Evolutionary conservation across 2,797 vertebrate genomes (phyloP), one percentile per base, ranked within the genome.

Genomic region (Petrocephalus schoutedeni): DNA sequence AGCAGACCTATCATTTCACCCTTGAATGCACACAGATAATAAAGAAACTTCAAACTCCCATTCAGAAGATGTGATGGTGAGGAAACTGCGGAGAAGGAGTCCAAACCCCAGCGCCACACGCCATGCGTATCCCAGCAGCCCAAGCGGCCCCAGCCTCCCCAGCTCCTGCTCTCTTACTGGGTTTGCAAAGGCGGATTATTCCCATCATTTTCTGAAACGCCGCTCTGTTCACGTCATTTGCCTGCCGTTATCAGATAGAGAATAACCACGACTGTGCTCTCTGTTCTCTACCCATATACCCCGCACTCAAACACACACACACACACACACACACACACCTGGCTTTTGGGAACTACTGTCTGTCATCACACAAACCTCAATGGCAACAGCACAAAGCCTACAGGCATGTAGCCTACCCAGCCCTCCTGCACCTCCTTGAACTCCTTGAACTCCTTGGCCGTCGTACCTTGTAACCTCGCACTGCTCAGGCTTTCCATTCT

Each of bases 1-100:
- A 93, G 93, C 92, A 91, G 89, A 86, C 88, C 89, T 91, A 92
- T 92, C 91, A 91, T 93, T 90, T 92, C 83, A 53, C 19, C 88
- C 88, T 89, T 59, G 36, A 74, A 58, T 28, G 19, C 10, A 83
- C 77, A 16, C 57, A 12, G 9, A 86, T 45, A 74, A 74, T 86
- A n/a, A 57, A 57, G 10, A 41, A 32, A 36, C 49, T 57, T 83
- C 82, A 74, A 49, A 67, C 58, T 74, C 32, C 84, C 90, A 80
- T 57, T 88, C 83, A 87, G 87, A 86, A 88, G 89, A 67, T 10
- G 58, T 57, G 23, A 67, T 12, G 41, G 45, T 87, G 74, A 91
- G 87, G 86, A 84, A 92, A 92, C 88, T 91, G 61, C 91, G 84
- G 80, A 85, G 87, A 86, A 87, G 32, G 86, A 85, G 87, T 21